Evolutionary conservation across 2,888 invertebrate genomes (phyloP).

Genomic region (Xanthorhoe designata): DNA sequence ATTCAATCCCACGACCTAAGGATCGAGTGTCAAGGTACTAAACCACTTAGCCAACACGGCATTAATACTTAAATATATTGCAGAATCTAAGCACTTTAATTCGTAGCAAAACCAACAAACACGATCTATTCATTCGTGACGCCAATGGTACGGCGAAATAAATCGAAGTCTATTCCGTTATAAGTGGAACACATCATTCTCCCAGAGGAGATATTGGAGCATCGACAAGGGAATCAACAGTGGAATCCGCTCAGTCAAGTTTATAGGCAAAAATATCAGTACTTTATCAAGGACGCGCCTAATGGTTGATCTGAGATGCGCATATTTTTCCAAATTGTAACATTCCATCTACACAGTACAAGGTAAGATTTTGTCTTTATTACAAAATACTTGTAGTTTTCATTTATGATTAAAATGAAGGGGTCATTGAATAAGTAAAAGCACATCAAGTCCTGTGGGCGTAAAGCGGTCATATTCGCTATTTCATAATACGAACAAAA

Average conservation of each 20-base stretch:
- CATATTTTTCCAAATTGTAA: conserved; percentile 9
- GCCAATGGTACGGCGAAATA: conserved; percentile 55
- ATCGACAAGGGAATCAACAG: conserved; percentile 66
- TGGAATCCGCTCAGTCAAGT: conserved; percentile 66
- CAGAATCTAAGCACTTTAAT: neutral
- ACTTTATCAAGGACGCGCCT: conserved; percentile 27
- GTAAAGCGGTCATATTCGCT: no score
- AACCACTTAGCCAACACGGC: no score
- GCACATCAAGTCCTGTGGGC: no score
- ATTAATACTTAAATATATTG: neutral
- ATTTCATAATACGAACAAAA: no score
- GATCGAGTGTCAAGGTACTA: no score
- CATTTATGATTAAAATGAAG: no score
- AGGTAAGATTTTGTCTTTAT: no score
- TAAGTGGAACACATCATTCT: conserved; percentile 69
- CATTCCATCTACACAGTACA: no score
- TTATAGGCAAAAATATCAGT: conserved; percentile 56
- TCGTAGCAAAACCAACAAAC: conserved; percentile 3
- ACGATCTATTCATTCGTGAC: conserved; percentile 23
- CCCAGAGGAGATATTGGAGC: conserved; percentile 67
- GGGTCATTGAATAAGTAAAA: no score
- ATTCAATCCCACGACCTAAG: no score
- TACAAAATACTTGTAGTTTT: no score
- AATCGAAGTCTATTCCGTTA: conserved; percentile 67
- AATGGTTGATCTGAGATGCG: conserved; percentile 13